Conservation (phyloP, 1,140 invertebrate species). For the Drosophila tani region DNA sequence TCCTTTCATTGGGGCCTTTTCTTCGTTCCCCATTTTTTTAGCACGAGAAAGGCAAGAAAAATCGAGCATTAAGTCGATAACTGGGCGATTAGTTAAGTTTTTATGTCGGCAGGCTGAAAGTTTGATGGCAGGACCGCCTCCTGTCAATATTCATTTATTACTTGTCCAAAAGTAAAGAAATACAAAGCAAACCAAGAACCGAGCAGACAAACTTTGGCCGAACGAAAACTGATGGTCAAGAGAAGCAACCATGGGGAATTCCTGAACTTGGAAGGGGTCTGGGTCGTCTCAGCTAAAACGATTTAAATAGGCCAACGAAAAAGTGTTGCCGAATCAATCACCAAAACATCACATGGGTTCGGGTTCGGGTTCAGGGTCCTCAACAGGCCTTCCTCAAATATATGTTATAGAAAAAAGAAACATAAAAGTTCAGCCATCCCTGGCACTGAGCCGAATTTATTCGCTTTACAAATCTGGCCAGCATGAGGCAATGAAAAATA, state of each 20-base stretch:
- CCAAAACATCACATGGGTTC: slow-evolving; percentile 18
- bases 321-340: slow-evolving; percentile 34
- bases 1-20: slow-evolving; percentile 67
- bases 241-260: slow-evolving; percentile 13
- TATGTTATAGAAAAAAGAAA: slow-evolving; percentile 13
- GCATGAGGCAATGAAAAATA: slow-evolving; percentile 68
- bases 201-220: slow-evolving; percentile 25
- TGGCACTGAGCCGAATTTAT: slow-evolving; percentile 55
- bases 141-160: slow-evolving; percentile 82
- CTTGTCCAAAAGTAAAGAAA: slow-evolving; percentile 55
- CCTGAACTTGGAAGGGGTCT: not conserved
- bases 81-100: slow-evolving; percentile 79
- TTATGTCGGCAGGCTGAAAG: slow-evolving; percentile 67
- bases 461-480: slow-evolving; percentile 66
- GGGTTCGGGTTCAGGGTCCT: slow-evolving; percentile 1
- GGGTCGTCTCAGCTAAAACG: not conserved
- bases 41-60: slow-evolving; percentile 53
- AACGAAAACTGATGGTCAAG: slow-evolving; percentile 5
- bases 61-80: slow-evolving; percentile 79
- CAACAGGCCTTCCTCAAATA: slow-evolving; percentile 23
- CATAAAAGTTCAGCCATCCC: slow-evolving; percentile 26
- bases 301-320: slow-evolving; percentile 14
- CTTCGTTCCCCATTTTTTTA: slow-evolving; percentile 30
- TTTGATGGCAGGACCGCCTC: slow-evolving; percentile 41
- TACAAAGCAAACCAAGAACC: slow-evolving; percentile 15